phyloP scores from a whole-genome alignment of 1,140 invertebrate species.

The Medauroidea extradentata region DNA sequence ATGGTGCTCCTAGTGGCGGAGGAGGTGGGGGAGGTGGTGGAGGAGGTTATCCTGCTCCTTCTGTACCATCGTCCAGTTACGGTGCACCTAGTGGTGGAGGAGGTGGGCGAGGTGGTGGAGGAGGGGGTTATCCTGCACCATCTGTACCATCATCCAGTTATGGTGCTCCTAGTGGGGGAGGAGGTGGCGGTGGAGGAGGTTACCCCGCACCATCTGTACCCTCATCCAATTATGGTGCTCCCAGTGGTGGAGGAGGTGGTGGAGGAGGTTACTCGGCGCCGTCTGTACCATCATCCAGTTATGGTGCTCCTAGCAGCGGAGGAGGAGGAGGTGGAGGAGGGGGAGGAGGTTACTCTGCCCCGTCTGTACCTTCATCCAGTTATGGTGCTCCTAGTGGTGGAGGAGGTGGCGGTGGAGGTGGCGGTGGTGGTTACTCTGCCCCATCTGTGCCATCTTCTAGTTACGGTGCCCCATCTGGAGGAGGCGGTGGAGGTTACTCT shows the following conservation, averaged over 20 bases:
- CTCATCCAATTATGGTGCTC: too few species aligned
- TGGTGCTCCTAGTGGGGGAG: too few species aligned
- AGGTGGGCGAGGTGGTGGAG: background rate
- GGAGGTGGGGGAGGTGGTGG: background rate
- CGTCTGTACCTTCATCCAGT: constrained; percentile 40
- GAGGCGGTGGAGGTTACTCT: constrained; percentile 22
- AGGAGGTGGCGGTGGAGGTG: constrained; percentile 11
- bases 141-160: too few species aligned
- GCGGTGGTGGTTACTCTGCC: too few species aligned
- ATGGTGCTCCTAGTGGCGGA: constrained; percentile 36
- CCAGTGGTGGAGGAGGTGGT: background rate
- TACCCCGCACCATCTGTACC: too few species aligned
- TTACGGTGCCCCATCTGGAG: constrained; percentile 24
- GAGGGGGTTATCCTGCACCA: too few species aligned
- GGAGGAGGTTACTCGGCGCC: background rate
- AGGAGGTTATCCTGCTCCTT: constrained; percentile 1
- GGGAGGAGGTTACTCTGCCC: background rate
- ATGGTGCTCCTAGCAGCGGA: background rate
- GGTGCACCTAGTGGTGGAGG: constrained; percentile 35
- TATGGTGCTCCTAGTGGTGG: constrained; percentile 34
- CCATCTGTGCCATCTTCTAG: constrained; percentile 17
- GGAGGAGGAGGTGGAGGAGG: background rate
- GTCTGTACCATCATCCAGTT: background rate
- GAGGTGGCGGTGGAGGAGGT: too few species aligned
- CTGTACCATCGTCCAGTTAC: constrained; percentile 41